These are phyloP conservation scores for Hesperophylax magnus DNA, from an alignment of 1,140 invertebrate species.

Conservation along the genomic window DNA sequence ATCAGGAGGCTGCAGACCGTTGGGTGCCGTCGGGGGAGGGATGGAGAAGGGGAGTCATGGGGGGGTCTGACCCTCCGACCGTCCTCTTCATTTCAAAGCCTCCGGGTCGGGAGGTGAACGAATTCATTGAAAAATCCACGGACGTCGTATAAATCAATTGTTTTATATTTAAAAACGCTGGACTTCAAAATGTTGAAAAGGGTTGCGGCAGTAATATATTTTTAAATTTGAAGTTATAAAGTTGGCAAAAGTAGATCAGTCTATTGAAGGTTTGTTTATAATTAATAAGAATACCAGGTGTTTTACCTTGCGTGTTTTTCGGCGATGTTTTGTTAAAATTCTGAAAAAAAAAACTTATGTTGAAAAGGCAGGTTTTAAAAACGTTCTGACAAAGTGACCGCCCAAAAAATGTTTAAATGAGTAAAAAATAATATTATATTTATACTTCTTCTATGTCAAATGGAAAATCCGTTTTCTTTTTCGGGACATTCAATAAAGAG, in stretches of 20 bases:
- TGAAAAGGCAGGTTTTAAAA: too few relatives aligned
- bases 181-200: conserved; percentile 16
- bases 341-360: too few relatives aligned
- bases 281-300: too few relatives aligned
- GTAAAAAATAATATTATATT: background rate
- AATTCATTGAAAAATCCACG: conserved; percentile 27
- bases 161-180: conserved; percentile 24
- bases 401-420: background rate
- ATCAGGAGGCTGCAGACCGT: conserved; percentile 54
- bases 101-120: conserved; percentile 31
- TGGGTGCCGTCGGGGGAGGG: background rate
- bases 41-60: background rate
- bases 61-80: conserved; percentile 16
- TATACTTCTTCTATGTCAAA: too few relatives aligned
- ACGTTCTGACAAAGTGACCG: too few relatives aligned
- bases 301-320: too few relatives aligned
- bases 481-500: background rate
- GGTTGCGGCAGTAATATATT: background rate
- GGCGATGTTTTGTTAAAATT: too few relatives aligned
- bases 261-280: too few relatives aligned
- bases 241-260: too few relatives aligned
- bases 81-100: background rate
- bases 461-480: background rate
- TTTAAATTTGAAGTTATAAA: too few relatives aligned
- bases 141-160: conserved; percentile 37